Conservation (phyloP, 37 sponge, comb jelly and placozoan species). For the Aphrocallistes beatrix region DNA sequence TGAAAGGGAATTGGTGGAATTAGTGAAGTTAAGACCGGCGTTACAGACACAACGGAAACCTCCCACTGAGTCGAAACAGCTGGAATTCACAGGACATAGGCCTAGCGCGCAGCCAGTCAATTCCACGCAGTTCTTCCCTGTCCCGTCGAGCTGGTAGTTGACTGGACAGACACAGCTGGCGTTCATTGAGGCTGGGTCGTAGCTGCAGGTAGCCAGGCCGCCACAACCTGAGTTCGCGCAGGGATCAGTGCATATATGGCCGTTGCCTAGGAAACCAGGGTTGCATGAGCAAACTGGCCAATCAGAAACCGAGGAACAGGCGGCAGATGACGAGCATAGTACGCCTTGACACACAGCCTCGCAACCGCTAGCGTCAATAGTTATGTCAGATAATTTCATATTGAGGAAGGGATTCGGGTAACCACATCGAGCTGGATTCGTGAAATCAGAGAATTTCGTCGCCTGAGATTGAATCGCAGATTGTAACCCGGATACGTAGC, state of each 20-base stretch:
- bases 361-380: not conserved
- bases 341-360: not conserved
- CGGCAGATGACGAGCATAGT: not conserved
- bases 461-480: not conserved
- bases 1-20: not conserved
- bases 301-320: not conserved
- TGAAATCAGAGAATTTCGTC: not conserved
- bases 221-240: not conserved
- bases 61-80: not conserved
- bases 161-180: not conserved
- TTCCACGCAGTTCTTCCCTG: not conserved
- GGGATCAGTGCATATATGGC: not conserved
- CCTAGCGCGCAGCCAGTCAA: not conserved
- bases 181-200: not conserved
- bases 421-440: too few relatives aligned
- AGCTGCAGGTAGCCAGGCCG: not conserved
- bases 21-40: not conserved
- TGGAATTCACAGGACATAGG: not conserved
- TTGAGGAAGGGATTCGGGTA: too few relatives aligned
- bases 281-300: not conserved
- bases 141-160: not conserved
- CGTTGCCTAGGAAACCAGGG: not conserved
- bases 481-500: not conserved
- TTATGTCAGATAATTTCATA: not conserved
- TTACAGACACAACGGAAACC: not conserved